Evolutionary conservation across 1,140 invertebrate genomes (phyloP).

Genomic region (Tetramorium alpestre): DNA sequence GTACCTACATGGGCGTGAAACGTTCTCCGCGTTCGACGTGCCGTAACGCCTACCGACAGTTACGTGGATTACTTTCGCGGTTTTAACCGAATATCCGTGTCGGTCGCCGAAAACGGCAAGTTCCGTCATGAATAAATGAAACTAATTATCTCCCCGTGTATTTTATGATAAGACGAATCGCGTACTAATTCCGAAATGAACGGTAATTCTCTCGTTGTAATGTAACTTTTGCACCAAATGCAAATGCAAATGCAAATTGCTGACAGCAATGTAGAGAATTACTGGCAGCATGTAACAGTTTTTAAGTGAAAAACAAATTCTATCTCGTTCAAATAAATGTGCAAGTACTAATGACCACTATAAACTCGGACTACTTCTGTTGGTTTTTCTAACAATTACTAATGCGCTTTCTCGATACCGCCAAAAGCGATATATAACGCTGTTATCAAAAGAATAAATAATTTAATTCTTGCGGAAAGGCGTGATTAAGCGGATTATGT

Average conservation of each 20-base stretch:
- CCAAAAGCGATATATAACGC: background rate
- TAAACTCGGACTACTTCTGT: background rate
- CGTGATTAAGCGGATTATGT: slow-evolving; percentile 12
- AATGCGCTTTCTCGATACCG: background rate
- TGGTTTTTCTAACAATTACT: background rate
- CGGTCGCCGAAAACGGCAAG: slow-evolving; percentile 20
- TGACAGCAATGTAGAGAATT: background rate
- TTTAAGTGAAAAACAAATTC: background rate
- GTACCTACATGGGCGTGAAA: slow-evolving; percentile 52
- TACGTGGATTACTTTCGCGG: slow-evolving; percentile 47
- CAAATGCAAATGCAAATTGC: background rate
- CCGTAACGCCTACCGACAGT: slow-evolving; percentile 29
- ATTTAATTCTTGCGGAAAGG: background rate
- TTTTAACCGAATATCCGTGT: slow-evolving; percentile 2
- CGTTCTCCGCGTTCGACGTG: slow-evolving; percentile 42
- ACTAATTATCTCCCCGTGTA: background rate
- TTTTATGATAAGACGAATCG: background rate
- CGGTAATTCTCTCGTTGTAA: background rate
- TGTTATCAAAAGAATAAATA: slow-evolving; percentile 1
- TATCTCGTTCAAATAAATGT: background rate
- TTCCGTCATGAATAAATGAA: background rate
- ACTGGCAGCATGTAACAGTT: background rate
- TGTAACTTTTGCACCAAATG: background rate
- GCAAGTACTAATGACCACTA: background rate
- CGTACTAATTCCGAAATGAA: background rate